Percentiles rank a stretch among this genome's conserved stretches.
These are phyloP conservation scores for Acleris literana DNA, from an alignment of 2,888 invertebrate species.

Conservation along the genomic window DNA sequence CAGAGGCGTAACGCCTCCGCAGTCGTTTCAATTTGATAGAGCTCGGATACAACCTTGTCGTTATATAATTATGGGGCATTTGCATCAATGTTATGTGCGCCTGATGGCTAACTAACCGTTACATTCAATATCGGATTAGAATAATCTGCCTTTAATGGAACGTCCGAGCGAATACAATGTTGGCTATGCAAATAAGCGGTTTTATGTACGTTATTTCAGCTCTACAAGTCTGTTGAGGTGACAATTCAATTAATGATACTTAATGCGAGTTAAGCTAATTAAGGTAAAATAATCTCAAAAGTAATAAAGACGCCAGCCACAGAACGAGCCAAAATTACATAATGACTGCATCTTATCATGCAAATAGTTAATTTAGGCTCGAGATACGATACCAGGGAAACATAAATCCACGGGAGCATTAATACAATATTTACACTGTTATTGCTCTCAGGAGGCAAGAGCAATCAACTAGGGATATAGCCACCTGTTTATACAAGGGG, in stretches of 20 bases:
- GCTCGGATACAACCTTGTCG: conserved; percentile 62
- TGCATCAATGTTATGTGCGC: conserved; percentile 70
- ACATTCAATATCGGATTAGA: conserved; percentile 65
- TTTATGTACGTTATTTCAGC: neutral
- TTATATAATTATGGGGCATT: conserved; percentile 68
- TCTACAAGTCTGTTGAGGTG: neutral
- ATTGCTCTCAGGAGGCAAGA: conserved; percentile 55
- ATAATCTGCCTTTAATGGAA: conserved; percentile 48
- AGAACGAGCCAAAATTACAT: conserved; percentile 33
- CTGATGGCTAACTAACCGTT: conserved; percentile 62
- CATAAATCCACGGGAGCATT: conserved; percentile 49
- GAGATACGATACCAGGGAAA: conserved; percentile 31
- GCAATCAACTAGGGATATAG: conserved; percentile 41
- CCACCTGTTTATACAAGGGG: conserved; percentile 47
- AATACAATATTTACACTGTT: conserved; percentile 65
- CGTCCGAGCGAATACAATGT: conserved; percentile 18
- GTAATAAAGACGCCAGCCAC: conserved; percentile 34
- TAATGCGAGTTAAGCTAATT: neutral
- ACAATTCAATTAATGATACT: neutral
- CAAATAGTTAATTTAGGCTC: conserved; percentile 41
- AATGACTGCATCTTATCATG: conserved; percentile 38
- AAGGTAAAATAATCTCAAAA: conserved; percentile 23
- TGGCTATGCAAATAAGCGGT: conserved; percentile 9
- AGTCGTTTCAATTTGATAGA: conserved; percentile 61
- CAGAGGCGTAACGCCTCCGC: conserved; percentile 47